phyloP scores from a whole-genome alignment of 2,888 invertebrate species.

The Drosophila borealis region DNA sequence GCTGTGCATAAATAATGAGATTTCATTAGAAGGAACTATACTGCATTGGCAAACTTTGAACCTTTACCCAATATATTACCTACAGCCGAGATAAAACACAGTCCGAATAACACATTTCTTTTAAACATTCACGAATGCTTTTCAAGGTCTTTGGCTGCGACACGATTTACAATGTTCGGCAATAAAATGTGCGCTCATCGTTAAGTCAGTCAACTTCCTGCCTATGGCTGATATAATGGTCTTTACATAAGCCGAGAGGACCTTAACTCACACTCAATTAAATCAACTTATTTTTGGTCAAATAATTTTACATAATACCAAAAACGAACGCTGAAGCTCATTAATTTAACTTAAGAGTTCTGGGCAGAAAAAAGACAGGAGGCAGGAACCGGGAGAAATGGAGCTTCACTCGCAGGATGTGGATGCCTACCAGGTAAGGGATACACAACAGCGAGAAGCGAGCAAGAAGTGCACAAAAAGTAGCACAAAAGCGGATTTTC shows the following conservation, averaged over 20 bases:
- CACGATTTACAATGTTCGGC: slow-evolving; percentile 46
- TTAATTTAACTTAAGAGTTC: slow-evolving; percentile 77
- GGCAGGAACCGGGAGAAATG: slow-evolving; percentile 22
- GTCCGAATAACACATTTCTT: neutral
- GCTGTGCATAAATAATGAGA: too few species aligned
- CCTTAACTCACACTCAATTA: slow-evolving; percentile 71
- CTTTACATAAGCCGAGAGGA: slow-evolving; percentile 37
- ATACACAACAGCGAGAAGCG: slow-evolving; percentile 18
- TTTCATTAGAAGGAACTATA: neutral
- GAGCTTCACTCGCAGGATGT: slow-evolving; percentile 36
- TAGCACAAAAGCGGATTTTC: slow-evolving; percentile 79
- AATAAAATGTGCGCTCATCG: slow-evolving; percentile 48
- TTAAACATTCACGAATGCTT: neutral
- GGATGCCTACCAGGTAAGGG: slow-evolving; percentile 59
- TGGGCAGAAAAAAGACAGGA: slow-evolving; percentile 40
- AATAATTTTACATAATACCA: slow-evolving; percentile 75
- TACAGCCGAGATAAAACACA: slow-evolving; percentile 3
- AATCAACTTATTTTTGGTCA: slow-evolving; percentile 79
- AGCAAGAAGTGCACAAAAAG: slow-evolving; percentile 53
- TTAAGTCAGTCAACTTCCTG: slow-evolving; percentile 50
- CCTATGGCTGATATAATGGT: slow-evolving; percentile 31
- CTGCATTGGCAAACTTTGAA: neutral
- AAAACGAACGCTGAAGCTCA: slow-evolving; percentile 60
- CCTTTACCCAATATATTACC: neutral
- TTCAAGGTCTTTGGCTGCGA: slow-evolving; percentile 23